Evolutionary conservation across 2,797 vertebrate species (phyloP).

Genomic region (Masticophis lateralis): DNA sequence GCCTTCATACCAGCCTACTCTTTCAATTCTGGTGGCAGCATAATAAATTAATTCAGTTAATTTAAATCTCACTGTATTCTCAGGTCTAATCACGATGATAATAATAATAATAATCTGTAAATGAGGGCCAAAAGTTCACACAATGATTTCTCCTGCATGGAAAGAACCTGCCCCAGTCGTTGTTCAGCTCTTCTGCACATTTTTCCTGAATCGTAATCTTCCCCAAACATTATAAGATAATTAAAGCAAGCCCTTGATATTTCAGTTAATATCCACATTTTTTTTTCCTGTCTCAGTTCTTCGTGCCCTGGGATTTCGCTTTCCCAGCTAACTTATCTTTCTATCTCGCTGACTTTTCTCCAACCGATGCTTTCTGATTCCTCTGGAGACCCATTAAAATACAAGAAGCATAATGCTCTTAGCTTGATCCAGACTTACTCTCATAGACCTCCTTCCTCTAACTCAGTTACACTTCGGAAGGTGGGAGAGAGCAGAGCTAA

Average conservation of each 20-base stretch:
- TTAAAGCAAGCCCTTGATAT: constrained; percentile 17
- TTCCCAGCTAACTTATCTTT: constrained; percentile 2
- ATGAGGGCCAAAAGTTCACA: not conserved
- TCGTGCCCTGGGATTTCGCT: not conserved
- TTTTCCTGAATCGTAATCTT: constrained; percentile 13
- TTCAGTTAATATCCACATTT: not conserved
- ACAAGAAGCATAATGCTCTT: not conserved
- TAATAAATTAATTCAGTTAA: constrained; percentile 40
- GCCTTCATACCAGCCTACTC: not conserved
- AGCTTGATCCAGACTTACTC: too few species aligned
- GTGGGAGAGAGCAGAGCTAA: not conserved
- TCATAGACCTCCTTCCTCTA: not conserved
- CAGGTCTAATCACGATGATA: constrained; percentile 1
- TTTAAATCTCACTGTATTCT: not conserved
- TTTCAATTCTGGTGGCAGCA: constrained; percentile 4
- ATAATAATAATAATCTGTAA: constrained; percentile 22
- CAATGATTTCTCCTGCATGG: constrained; percentile 13
- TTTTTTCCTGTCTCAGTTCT: not conserved
- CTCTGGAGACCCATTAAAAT: not conserved
- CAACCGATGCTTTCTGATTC: not conserved
- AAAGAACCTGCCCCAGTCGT: not conserved
- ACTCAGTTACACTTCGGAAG: not conserved
- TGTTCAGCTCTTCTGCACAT: not conserved
- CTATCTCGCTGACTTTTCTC: not conserved
- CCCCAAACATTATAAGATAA: constrained; percentile 13